Conservation (phyloP, 2,888 invertebrate genomes). For the Itoplectis maculator region DNA sequence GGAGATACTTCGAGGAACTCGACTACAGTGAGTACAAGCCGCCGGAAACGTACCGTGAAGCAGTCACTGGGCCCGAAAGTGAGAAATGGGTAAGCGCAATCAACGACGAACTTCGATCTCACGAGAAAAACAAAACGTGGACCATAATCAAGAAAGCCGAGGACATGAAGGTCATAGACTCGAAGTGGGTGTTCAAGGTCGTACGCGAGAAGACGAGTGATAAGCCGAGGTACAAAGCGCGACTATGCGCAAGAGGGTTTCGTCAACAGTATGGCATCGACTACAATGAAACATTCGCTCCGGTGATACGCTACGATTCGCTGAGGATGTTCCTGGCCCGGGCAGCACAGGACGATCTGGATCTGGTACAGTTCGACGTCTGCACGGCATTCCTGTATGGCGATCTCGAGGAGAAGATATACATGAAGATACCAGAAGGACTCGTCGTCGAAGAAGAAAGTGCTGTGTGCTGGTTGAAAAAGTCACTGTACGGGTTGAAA, state of each 20-base stretch:
- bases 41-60: slow-evolving; percentile 21
- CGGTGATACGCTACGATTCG: slow-evolving; percentile 41
- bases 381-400: slow-evolving; percentile 37
- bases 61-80: background rate
- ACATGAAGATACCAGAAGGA: slow-evolving; percentile 44
- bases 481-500: background rate
- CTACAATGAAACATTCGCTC: slow-evolving; percentile 43
- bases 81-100: background rate
- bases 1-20: no score
- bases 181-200: slow-evolving; percentile 7
- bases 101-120: background rate
- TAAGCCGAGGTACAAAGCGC: slow-evolving; percentile 29
- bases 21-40: no score
- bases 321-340: slow-evolving; percentile 7
- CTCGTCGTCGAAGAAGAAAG: background rate
- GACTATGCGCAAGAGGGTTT: slow-evolving; percentile 54
- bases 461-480: background rate
- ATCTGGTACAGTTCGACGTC: slow-evolving; percentile 35
- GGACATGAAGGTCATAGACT: background rate
- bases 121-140: background rate
- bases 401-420: slow-evolving; percentile 28
- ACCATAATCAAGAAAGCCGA: background rate
- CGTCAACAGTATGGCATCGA: slow-evolving; percentile 37
- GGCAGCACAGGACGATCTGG: slow-evolving; percentile 15
- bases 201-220: background rate